Percentiles rank a stretch among this genome's conserved stretches.
Conservation (phyloP, 2,113 vertebrate genomes). For the Rostratula benghalensis region DNA sequence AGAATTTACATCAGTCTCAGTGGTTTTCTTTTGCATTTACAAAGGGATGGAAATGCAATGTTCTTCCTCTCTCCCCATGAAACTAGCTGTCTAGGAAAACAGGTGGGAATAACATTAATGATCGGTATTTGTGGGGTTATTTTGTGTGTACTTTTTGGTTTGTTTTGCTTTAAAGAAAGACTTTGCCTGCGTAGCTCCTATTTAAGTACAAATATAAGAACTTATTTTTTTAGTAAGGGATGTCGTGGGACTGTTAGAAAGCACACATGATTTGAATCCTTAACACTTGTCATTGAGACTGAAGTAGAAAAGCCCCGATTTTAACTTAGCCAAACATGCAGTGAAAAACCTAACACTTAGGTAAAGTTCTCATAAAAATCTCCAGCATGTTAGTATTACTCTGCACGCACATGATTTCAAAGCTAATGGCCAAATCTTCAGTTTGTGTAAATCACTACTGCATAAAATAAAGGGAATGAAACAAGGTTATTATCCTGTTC, state of each 20-base stretch:
- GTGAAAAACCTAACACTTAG: not conserved
- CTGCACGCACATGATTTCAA: not conserved
- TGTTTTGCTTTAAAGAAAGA: not conserved
- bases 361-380: not conserved
- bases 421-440: not conserved
- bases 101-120: not conserved
- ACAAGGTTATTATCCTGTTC: not conserved
- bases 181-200: not conserved
- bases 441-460: not conserved
- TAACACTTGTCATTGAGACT: not conserved
- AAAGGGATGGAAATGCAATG: not conserved
- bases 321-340: not conserved
- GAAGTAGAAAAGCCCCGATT: not conserved
- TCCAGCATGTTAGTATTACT: not conserved
- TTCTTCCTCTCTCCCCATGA: not conserved
- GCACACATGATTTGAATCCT: not conserved
- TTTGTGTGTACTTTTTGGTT: not conserved
- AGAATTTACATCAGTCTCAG: not conserved
- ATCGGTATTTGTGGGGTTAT: not conserved
- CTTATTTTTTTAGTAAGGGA: not conserved
- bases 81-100: not conserved
- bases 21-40: not conserved
- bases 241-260: not conserved
- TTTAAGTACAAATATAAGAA: not conserved
- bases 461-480: not conserved